Evolutionary conservation across 2,113 vertebrate species (phyloP), one percentile per base, ranked within the genome.

Genomic region (Xenopus tropicalis): DNA sequence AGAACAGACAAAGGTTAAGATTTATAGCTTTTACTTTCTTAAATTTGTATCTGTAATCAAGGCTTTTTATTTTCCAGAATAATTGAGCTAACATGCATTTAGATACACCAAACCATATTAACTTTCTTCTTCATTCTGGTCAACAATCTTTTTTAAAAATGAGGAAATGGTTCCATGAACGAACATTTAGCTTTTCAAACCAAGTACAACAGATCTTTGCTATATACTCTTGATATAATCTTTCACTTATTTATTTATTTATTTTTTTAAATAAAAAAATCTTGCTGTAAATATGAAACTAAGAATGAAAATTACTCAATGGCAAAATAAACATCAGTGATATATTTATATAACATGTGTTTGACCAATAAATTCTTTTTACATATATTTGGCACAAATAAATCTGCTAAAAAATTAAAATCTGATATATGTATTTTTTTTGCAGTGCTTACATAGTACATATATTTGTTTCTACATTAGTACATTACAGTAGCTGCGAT

Each of bases 211-310:
- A 83, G 79, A 80, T 71, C 76, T 59, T 78, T 78, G 21, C 58
- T 14, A 63, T 80, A 74, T 64, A 77, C 61, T 82, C 81, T 80
- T 86, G 74, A 70, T 83, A 82, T 37, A 1, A 37, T 37, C 29
- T 37, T 37, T 37, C 29, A 86, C 85, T 87, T 86, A 89, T 90
- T n/a, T n/a, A 91, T 88, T 90, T 82, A 84, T 83, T 88, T 78
- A 86, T 87, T 90, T 91, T 90, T 91, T 91, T 48, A 48, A 89
- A 69, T 54, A 91, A 90, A 91, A 82, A 84, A 85, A 88, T 91
- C 84, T 88, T 86, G 87, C 88, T 91, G 89, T 80, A 91, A 91
- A 91, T 87, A 90, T 89, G 86, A 84, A 87, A 88, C 89, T 86
- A 82, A 86, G 87, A 87, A 88, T 89, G 86, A 85, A 86, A 91